A percentile compares a stretch with the other conserved stretches of the same genome.
Conservation (phyloP, 2,888 invertebrate species). For the Agrypnus murinus region DNA sequence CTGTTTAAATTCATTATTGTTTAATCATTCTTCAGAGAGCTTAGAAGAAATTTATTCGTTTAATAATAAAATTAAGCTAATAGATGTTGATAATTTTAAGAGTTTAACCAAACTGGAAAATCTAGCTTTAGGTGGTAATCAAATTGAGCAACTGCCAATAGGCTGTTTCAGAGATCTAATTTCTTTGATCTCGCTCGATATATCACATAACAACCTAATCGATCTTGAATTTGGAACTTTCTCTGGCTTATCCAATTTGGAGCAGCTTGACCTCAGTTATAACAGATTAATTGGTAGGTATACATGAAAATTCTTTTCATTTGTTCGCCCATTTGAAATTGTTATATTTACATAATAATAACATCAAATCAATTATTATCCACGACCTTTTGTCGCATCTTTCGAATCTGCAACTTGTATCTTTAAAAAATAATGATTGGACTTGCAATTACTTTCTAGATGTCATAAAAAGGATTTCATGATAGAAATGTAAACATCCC, state of each 20-base stretch:
- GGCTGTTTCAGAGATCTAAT: constrained; percentile 16
- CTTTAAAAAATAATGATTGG: constrained; percentile 20
- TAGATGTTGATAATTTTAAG: not conserved
- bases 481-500: not conserved
- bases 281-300: constrained; percentile 12
- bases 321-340: not conserved
- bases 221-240: constrained; percentile 35
- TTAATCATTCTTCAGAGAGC: not conserved
- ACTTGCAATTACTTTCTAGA: not conserved
- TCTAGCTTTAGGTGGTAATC: constrained; percentile 20
- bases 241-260: constrained; percentile 8
- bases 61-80: constrained; percentile 16
- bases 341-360: constrained; percentile 24
- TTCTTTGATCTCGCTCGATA: constrained; percentile 1
- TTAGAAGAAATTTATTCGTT: constrained; percentile 1
- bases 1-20: not conserved
- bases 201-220: constrained; percentile 24
- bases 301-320: constrained; percentile 25
- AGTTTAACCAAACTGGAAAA: not conserved
- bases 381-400: not conserved
- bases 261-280: not conserved
- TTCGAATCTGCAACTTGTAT: not conserved
- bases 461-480: not conserved
- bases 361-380: not conserved
- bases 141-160: not conserved